Base-by-base conservation (phyloP, 2,113 vertebrate species). In the Apeltes quadracus region DNA sequence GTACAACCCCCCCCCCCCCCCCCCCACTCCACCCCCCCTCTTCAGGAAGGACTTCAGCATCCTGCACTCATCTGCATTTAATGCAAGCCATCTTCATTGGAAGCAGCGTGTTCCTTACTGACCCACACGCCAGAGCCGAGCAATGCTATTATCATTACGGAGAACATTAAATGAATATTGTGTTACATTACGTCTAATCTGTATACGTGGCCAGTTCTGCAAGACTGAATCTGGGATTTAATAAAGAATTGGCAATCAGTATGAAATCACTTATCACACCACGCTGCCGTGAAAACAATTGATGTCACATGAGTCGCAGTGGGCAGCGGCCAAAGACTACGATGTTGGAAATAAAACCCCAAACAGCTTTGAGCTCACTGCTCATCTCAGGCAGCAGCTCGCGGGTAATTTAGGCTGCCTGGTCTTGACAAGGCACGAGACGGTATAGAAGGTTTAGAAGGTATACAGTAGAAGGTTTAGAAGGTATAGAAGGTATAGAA, bases 61-160 rank as follows among this genome's bases (percentile, higher is more conserved):
- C 83, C 78, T 53, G 76, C 81, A 65, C 85, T 87, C 88, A 87
- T 90, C 87, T 89, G 87, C 88, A 89, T 90, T 29, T 83, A 71
- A 81, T 81, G 76, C 72, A 58, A 75, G 79, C 61, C 65, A 65
- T 23, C 61, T 75, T 77, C 76, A 67, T 75, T 65, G 46, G 61
- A 78, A 4, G 61, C 77, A 59, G 75, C 64, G 68, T 39, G 79
- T 44, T 73, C 81, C 68, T 78, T 34, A 48, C 69, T 83, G 78
- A 84, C 78, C 74, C 72, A 63, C 78, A 64, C 69, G 29, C 57
- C 41, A 25, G 69, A 4, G 67, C 75, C 73, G 39, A 72, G 74
- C 82, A 75, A 72, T 36, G 48, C 76, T 65, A 73, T 77, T 69
- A 77, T 72, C 77, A 82, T 73, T 69, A 72, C 66, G n/a, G 69